Percentiles rank a stretch among this genome's conserved stretches.
phyloP scores from a whole-genome alignment of 2,113 vertebrate genomes.

The Neolamprologus sp. region DNA sequence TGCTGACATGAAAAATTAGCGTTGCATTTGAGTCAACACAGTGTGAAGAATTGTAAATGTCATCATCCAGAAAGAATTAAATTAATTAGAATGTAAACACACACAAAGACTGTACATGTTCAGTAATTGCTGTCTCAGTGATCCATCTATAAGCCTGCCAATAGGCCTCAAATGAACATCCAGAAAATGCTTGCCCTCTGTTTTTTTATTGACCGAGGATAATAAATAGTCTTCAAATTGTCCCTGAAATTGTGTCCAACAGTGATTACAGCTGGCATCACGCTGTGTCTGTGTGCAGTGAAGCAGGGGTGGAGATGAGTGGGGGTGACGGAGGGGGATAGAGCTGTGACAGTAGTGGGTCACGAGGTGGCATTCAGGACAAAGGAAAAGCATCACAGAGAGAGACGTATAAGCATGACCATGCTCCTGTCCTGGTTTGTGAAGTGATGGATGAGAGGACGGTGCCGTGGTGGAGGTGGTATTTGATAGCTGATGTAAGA shows the following conservation, averaged over 20 bases:
- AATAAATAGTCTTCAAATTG: constrained; percentile 99
- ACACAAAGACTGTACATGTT: background rate
- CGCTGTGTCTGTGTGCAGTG: constrained; percentile 89
- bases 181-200: constrained; percentile 53
- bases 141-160: constrained; percentile 43
- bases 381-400: constrained; percentile 35
- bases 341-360: constrained; percentile 34
- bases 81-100: background rate
- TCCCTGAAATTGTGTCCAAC: constrained; percentile 99
- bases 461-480: constrained; percentile 14
- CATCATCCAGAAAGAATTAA: background rate
- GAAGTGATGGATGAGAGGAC: constrained; percentile 46
- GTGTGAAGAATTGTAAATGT: background rate
- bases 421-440: constrained; percentile 50
- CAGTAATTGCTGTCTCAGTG: background rate
- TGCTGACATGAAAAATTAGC: background rate
- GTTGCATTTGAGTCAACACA: background rate
- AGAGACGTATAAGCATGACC: constrained; percentile 39
- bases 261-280: constrained; percentile 95
- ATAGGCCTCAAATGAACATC: constrained; percentile 67
- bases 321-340: background rate
- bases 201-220: constrained; percentile 88
- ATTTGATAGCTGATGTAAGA: constrained; percentile 51
- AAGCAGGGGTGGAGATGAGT: constrained; percentile 35
- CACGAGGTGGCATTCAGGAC: constrained; percentile 35